These are phyloP conservation scores for Priocnemis perturbator DNA, from an alignment of 2,888 invertebrate species.

Conservation along the genomic window DNA sequence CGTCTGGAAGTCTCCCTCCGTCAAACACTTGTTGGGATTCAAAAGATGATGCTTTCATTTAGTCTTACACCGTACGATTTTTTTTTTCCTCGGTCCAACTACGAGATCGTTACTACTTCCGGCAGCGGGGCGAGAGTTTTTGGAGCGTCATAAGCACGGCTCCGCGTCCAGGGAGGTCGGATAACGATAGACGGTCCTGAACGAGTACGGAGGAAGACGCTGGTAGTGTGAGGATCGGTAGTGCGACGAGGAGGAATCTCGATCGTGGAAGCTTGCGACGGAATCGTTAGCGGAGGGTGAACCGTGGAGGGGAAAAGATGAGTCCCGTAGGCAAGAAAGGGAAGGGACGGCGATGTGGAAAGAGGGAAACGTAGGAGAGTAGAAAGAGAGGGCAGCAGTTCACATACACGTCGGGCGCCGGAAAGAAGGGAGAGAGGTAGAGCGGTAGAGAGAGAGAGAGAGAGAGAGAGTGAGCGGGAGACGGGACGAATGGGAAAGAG, in stretches of 20 bases:
- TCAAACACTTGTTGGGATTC: too few species aligned
- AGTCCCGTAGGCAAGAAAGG: conserved; percentile 41
- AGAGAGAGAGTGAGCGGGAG: conserved; percentile 18
- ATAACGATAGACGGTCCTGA: conserved; percentile 37
- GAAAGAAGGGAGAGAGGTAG: conserved; percentile 34
- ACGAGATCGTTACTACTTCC: background rate
- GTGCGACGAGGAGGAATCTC: conserved; percentile 49
- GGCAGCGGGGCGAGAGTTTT: background rate
- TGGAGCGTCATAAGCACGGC: background rate
- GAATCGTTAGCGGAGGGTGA: conserved; percentile 53
- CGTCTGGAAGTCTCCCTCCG: too few species aligned
- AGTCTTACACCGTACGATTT: too few species aligned
- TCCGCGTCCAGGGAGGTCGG: too few species aligned
- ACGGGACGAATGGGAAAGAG: conserved; percentile 11
- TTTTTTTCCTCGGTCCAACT: too few species aligned
- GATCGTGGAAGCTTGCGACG: conserved; percentile 56
- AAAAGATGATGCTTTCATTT: too few species aligned
- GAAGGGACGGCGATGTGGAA: conserved; percentile 8
- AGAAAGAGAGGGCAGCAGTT: conserved; percentile 29
- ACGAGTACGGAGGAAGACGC: conserved; percentile 48
- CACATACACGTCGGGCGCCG: conserved; percentile 29
- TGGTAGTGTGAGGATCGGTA: conserved; percentile 44
- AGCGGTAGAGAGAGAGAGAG: conserved; percentile 40
- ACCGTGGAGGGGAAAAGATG: conserved; percentile 40
- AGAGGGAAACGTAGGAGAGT: conserved; percentile 4